phyloP scores from a whole-genome alignment of 2,888 invertebrate species.

The Lasius platythorax region DNA sequence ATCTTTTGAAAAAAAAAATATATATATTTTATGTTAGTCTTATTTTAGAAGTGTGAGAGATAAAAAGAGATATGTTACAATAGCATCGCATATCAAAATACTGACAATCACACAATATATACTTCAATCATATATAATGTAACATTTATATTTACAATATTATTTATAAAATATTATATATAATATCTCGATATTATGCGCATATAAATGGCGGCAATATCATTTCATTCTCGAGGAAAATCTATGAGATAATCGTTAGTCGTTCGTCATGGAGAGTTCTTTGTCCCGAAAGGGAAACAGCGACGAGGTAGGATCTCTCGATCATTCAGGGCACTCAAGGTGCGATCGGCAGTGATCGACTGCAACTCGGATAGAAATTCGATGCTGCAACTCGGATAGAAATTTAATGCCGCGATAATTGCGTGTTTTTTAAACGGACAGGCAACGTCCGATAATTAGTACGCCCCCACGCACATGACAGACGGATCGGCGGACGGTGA shows the following conservation, averaged over 20 bases:
- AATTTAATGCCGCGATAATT: slow-evolving; percentile 63
- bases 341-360: slow-evolving; percentile 19
- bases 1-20: too few species aligned
- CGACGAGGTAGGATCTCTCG: not conserved
- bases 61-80: too few species aligned
- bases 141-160: not conserved
- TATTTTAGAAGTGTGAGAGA: too few species aligned
- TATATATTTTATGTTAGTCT: too few species aligned
- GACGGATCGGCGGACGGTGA: not conserved
- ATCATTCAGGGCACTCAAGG: slow-evolving; percentile 31
- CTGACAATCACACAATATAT: too few species aligned
- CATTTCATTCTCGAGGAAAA: not conserved
- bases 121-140: not conserved
- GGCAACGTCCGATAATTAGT: slow-evolving; percentile 72
- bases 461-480: slow-evolving; percentile 45
- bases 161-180: not conserved
- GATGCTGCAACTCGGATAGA: slow-evolving; percentile 29
- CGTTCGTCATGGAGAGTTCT: slow-evolving; percentile 40
- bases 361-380: slow-evolving; percentile 56
- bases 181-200: not conserved
- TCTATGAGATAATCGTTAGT: not conserved
- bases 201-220: not conserved
- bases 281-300: slow-evolving; percentile 64
- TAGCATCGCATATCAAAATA: too few species aligned
- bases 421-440: slow-evolving; percentile 37